Conservation (phyloP, 2,888 invertebrate genomes). For the Mimumesa dahlbomi region DNA sequence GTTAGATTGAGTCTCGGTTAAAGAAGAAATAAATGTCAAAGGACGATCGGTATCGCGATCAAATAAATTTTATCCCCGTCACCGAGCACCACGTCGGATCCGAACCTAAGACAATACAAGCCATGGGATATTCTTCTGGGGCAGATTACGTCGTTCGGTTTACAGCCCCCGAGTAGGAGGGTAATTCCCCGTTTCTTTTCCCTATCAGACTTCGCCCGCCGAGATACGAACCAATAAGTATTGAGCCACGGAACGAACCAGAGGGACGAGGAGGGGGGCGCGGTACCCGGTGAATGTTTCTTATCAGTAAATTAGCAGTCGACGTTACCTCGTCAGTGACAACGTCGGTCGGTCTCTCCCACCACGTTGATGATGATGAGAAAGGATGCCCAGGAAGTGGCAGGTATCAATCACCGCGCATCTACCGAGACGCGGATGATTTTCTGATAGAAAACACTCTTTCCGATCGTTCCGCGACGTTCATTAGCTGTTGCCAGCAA, state of each 20-base stretch:
- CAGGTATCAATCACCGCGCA: slow-evolving; percentile 72
- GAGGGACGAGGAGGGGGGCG: slow-evolving; percentile 28
- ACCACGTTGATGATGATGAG: slow-evolving; percentile 69
- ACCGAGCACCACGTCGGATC: too few relatives aligned
- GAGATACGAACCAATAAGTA: slow-evolving; percentile 76
- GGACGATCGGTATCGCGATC: too few relatives aligned
- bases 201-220: slow-evolving; percentile 53
- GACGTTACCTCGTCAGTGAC: slow-evolving; percentile 59
- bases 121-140: slow-evolving; percentile 12
- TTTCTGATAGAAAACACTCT: slow-evolving; percentile 61
- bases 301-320: slow-evolving; percentile 77
- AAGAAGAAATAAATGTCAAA: too few relatives aligned
- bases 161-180: slow-evolving; percentile 19
- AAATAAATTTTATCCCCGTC: too few relatives aligned
- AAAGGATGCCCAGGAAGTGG: slow-evolving; percentile 66
- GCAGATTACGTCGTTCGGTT: slow-evolving; percentile 51
- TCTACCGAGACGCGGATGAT: slow-evolving; percentile 46
- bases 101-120: slow-evolving; percentile 43
- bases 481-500: too few relatives aligned
- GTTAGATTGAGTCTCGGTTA: too few relatives aligned
- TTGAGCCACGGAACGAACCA: slow-evolving; percentile 48
- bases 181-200: slow-evolving; percentile 54
- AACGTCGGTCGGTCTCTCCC: slow-evolving; percentile 58
- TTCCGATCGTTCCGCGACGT: too few relatives aligned
- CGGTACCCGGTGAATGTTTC: slow-evolving; percentile 69